Conservation (phyloP, 2,888 invertebrate genomes). For the Eupeodes latifasciatus region DNA sequence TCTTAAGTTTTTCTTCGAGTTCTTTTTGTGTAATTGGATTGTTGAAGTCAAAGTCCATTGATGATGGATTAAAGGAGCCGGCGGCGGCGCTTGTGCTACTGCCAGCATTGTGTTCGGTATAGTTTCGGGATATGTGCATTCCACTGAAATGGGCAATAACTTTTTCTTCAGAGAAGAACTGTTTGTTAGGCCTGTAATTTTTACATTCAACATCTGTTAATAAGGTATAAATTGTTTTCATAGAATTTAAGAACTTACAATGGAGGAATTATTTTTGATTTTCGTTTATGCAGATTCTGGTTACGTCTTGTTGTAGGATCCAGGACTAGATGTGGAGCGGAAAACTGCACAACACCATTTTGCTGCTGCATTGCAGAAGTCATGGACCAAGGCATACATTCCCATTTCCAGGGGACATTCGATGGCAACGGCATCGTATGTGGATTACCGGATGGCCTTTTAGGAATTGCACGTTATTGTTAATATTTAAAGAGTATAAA, state of each 20-base stretch:
- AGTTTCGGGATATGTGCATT: constrained; percentile 88
- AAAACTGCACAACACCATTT: constrained; percentile 81
- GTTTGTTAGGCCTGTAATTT: constrained; percentile 86
- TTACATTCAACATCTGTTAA: neutral
- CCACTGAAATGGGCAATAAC: constrained; percentile 92
- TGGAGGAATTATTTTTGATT: constrained; percentile 82
- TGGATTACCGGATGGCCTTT: constrained; percentile 65
- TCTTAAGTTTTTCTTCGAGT: constrained; percentile 82
- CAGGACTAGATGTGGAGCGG: constrained; percentile 51
- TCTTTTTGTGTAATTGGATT: constrained; percentile 81
- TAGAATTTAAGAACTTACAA: constrained; percentile 84
- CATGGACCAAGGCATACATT: constrained; percentile 85
- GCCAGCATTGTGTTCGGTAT: constrained; percentile 77
- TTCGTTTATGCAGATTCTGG: constrained; percentile 81
- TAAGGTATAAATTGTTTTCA: neutral
- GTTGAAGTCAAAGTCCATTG: constrained; percentile 65
- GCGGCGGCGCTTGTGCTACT: constrained; percentile 12
- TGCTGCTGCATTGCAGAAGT: constrained; percentile 83
- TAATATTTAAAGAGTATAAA: neutral
- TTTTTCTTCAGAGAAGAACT: constrained; percentile 92
- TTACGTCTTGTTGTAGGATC: constrained; percentile 66
- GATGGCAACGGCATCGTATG: constrained; percentile 79
- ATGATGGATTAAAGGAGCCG: constrained; percentile 77
- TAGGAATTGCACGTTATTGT: neutral
- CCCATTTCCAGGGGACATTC: constrained; percentile 84